These are phyloP conservation scores for Phthorimaea operculella DNA, from an alignment of 1,140 invertebrate species.

Conservation along the genomic window DNA sequence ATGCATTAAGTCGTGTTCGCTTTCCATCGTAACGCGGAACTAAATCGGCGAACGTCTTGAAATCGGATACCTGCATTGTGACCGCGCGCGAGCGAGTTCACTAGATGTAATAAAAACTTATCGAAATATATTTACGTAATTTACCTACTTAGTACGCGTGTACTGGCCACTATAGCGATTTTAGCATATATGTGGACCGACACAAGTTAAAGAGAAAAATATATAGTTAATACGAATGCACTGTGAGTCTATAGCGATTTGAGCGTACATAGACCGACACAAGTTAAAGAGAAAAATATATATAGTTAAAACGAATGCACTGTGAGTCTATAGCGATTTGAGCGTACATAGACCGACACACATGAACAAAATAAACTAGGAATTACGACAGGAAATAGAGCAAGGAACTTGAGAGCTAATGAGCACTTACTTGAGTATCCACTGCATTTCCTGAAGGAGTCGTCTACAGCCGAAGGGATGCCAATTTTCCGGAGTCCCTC, in stretches of 20 bases:
- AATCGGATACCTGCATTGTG: constrained; percentile 4
- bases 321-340: not conserved
- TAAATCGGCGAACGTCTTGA: not conserved
- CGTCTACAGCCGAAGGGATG: too few species aligned
- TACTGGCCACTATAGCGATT: not conserved
- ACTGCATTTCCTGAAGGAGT: too few species aligned
- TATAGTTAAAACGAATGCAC: not conserved
- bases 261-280: not conserved
- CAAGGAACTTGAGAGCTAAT: not conserved
- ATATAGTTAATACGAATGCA: not conserved
- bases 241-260: not conserved
- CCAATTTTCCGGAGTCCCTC: too few species aligned
- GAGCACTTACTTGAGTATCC: not conserved
- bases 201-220: not conserved
- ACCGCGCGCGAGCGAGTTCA: too few species aligned
- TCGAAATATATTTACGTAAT: not conserved
- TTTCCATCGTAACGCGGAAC: constrained; percentile 6
- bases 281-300: not conserved
- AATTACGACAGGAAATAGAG: not conserved
- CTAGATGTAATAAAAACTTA: not conserved
- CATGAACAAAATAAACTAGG: not conserved
- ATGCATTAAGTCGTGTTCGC: not conserved
- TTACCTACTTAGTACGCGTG: not conserved
- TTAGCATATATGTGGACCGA: not conserved
- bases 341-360: not conserved